Evolutionary conservation across 2,797 vertebrate genomes (phyloP).

Genomic region (Paguma larvata): DNA sequence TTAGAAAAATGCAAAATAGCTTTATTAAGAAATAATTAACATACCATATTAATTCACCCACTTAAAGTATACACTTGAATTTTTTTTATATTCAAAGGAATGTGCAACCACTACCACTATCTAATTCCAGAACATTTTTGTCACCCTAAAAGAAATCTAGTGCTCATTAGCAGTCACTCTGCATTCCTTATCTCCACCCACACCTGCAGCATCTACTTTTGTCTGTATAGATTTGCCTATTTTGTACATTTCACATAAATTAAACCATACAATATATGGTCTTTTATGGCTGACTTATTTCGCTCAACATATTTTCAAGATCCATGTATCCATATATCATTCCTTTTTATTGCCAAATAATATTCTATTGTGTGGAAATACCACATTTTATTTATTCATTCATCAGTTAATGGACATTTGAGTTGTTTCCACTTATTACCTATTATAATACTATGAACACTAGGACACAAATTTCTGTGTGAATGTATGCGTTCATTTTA

Average conservation of each 20-base stretch:
- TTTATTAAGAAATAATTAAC: not conserved
- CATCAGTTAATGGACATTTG: not conserved
- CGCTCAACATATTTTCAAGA: not conserved
- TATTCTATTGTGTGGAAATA: not conserved
- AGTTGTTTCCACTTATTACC: not conserved
- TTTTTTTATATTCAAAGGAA: not conserved
- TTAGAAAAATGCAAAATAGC: not conserved
- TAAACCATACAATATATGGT: not conserved
- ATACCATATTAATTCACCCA: not conserved
- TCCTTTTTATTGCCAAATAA: not conserved
- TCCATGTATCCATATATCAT: not conserved
- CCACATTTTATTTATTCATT: not conserved
- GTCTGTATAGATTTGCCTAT: not conserved
- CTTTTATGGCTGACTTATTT: not conserved
- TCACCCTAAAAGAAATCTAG: not conserved
- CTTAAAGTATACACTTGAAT: not conserved
- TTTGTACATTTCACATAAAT: not conserved
- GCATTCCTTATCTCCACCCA: not conserved
- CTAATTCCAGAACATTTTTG: not conserved
- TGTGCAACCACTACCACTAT: not conserved
- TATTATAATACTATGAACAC: not conserved
- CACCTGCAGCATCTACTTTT: not conserved
- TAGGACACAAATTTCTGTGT: not conserved
- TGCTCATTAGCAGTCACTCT: not conserved
- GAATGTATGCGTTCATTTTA: not conserved